Evolutionary conservation across 2,113 vertebrate genomes (phyloP).

Genomic region (Prietella phreatophila): DNA sequence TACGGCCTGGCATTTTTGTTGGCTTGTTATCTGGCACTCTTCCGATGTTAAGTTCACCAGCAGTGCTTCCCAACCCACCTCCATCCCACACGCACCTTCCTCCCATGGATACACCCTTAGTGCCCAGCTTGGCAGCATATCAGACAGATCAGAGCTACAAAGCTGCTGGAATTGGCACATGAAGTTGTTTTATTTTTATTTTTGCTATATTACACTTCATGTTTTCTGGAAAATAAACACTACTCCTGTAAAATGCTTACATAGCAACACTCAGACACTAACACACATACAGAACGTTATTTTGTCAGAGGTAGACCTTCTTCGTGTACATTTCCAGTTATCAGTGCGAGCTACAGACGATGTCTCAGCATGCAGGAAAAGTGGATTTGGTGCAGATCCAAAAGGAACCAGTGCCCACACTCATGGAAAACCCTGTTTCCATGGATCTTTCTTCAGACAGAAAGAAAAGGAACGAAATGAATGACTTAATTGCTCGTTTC

Average conservation of each 20-base stretch:
- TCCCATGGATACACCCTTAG: background rate
- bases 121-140: conserved; percentile 35
- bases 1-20: conserved; percentile 16
- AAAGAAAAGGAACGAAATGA: conserved; percentile 1
- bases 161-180: background rate
- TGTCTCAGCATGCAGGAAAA: conserved; percentile 51
- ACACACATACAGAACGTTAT: background rate
- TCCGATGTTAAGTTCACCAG: conserved; percentile 28
- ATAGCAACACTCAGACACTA: background rate
- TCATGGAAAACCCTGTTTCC: conserved; percentile 18
- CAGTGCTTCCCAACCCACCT: background rate
- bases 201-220: background rate
- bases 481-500: background rate
- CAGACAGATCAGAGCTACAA: background rate
- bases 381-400: conserved; percentile 56
- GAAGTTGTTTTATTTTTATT: too few relatives aligned
- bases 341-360: background rate
- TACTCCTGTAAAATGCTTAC: background rate
- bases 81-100: background rate
- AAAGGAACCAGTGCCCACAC: conserved; percentile 30
- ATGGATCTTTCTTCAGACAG: background rate
- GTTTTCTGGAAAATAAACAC: background rate
- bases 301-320: background rate
- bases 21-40: conserved; percentile 9
- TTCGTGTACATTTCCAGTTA: background rate